Percentiles rank a stretch among this genome's conserved stretches.
phyloP scores from a whole-genome alignment of 1,140 invertebrate genomes.

The Atta colombica region DNA sequence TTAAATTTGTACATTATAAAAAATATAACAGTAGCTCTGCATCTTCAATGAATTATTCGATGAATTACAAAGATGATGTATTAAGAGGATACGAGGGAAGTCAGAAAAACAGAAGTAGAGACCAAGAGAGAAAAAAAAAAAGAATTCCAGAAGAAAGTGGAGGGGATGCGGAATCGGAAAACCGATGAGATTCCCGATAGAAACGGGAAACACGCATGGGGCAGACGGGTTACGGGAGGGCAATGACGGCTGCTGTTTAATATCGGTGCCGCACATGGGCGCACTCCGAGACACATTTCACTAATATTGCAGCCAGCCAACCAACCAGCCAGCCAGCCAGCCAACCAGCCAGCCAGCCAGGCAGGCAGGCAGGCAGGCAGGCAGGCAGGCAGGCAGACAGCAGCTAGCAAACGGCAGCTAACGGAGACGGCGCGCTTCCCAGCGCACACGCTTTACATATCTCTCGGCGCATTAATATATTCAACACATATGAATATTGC shows the following conservation, averaged over 20 bases:
- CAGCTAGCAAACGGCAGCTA: slow-evolving; percentile 57
- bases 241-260: slow-evolving; percentile 84
- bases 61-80: neutral
- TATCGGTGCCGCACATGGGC: slow-evolving; percentile 84
- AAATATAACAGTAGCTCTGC: slow-evolving; percentile 74
- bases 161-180: slow-evolving; percentile 31
- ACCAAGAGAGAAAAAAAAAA: slow-evolving; percentile 14
- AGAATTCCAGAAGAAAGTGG: slow-evolving; percentile 17
- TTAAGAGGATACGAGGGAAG: neutral
- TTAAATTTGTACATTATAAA: slow-evolving; percentile 80
- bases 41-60: slow-evolving; percentile 7
- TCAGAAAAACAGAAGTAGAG: slow-evolving; percentile 12
- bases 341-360: slow-evolving; percentile 17
- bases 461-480: slow-evolving; percentile 85
- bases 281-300: slow-evolving; percentile 83
- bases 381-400: slow-evolving; percentile 54
- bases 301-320: slow-evolving; percentile 80
- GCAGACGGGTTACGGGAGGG: slow-evolving; percentile 68
- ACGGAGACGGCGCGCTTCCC: slow-evolving; percentile 56
- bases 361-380: slow-evolving; percentile 22
- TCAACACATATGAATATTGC: slow-evolving; percentile 86
- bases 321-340: slow-evolving; percentile 50
- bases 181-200: slow-evolving; percentile 45
- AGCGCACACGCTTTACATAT: slow-evolving; percentile 81
- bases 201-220: slow-evolving; percentile 68